Percentiles rank a stretch among this genome's conserved stretches.
Conservation (phyloP, 2,113 vertebrate genomes). For the Pelvicachromis taeniatus region DNA sequence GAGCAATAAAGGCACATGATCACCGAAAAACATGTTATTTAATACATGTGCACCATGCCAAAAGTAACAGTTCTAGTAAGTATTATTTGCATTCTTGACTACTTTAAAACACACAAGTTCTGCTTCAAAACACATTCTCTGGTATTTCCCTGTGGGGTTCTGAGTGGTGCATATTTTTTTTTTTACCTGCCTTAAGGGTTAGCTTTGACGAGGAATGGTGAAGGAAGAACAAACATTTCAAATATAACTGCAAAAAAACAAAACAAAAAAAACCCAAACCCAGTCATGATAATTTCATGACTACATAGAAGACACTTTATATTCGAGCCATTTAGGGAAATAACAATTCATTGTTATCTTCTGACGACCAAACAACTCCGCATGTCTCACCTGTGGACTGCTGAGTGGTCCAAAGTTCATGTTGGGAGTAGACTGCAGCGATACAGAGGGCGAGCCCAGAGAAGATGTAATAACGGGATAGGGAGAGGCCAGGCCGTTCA, state of each 20-base stretch:
- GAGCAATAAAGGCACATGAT: conserved; percentile 23
- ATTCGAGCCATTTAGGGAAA: not conserved
- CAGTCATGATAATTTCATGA: too few species aligned
- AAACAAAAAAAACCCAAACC: not conserved
- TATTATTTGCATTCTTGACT: not conserved
- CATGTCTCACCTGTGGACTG: conserved; percentile 72
- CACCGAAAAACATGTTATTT: conserved; percentile 4
- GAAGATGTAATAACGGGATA: conserved; percentile 79
- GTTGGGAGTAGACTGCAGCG: conserved; percentile 69
- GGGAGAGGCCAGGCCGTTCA: conserved; percentile 75
- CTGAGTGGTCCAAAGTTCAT: conserved; percentile 69
- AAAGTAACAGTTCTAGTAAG: not conserved
- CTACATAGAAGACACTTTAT: not conserved
- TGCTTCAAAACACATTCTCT: not conserved
- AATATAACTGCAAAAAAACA: not conserved
- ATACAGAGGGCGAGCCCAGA: conserved; percentile 67
- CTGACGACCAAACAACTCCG: not conserved
- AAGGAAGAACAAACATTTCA: not conserved
- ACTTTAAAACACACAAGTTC: not conserved
- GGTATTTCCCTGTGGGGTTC: not conserved
- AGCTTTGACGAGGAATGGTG: not conserved
- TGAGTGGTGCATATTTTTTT: not conserved
- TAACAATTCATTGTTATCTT: not conserved
- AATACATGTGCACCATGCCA: not conserved
- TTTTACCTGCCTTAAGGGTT: not conserved